A percentile compares a stretch with the other conserved stretches of the same genome.
Evolutionary conservation across 1,140 invertebrate genomes (phyloP).

Genomic region (Calycopis cecrops): DNA sequence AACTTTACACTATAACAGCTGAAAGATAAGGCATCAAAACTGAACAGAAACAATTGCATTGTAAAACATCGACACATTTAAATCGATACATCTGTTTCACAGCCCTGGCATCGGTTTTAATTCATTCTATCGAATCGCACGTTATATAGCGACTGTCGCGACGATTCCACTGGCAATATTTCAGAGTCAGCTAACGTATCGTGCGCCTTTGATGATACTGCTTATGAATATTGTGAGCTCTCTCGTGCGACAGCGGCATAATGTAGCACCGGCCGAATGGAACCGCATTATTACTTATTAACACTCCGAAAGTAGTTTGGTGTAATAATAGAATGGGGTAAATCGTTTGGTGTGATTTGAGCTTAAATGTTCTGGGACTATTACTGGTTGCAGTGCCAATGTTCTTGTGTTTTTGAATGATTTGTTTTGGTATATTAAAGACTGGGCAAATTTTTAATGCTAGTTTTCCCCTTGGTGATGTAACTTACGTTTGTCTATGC

Average conservation of each 20-base stretch:
- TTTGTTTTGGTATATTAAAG: too few species aligned
- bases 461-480: too few species aligned
- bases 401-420: too few species aligned
- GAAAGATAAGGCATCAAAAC: too few species aligned
- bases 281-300: slow-evolving; percentile 26
- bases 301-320: slow-evolving; percentile 11
- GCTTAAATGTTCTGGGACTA: not conserved
- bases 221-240: slow-evolving; percentile 60
- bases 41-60: too few species aligned
- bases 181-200: slow-evolving; percentile 50
- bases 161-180: slow-evolving; percentile 59
- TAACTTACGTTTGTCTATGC: too few species aligned
- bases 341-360: not conserved
- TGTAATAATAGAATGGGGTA: slow-evolving; percentile 13
- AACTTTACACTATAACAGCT: too few species aligned
- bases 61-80: too few species aligned
- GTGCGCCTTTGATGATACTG: slow-evolving; percentile 56
- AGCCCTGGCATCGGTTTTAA: not conserved
- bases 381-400: too few species aligned
- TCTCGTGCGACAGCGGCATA: slow-evolving; percentile 39
- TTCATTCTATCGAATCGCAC: slow-evolving; percentile 23
- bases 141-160: slow-evolving; percentile 66
- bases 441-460: too few species aligned
- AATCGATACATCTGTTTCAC: not conserved
- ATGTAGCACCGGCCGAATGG: slow-evolving; percentile 21